Conservation (phyloP, 2,113 vertebrate species). For the Rhineura floridana region DNA sequence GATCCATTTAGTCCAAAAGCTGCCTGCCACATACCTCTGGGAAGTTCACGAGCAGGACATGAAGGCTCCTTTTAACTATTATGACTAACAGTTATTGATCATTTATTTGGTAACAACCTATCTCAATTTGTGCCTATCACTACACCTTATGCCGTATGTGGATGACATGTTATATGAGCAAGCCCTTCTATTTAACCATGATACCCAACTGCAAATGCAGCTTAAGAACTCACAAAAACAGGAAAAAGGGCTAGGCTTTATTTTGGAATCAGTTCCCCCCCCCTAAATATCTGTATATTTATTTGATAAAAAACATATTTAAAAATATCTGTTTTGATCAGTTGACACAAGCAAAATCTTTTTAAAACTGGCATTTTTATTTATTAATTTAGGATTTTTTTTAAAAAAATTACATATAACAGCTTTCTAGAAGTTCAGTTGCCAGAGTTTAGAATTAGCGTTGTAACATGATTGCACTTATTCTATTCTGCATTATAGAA, state of each 20-base stretch:
- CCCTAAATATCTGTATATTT: no score
- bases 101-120: neutral
- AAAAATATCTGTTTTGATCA: no score
- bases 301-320: no score
- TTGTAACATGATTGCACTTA: conserved; percentile 25
- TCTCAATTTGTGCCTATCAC: neutral
- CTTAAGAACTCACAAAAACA: neutral
- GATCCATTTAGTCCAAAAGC: neutral
- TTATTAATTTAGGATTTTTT: conserved; percentile 5
- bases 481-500: conserved; percentile 20
- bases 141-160: no score
- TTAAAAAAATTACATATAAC: conserved; percentile 14
- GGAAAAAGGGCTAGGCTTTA: neutral
- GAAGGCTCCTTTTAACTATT: neutral
- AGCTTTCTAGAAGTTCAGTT: conserved; percentile 15
- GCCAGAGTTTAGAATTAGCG: conserved; percentile 42
- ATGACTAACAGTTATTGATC: neutral
- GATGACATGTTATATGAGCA: neutral
- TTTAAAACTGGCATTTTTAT: conserved; percentile 7
- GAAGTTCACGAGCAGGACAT: neutral
- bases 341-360: neutral
- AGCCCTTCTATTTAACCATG: neutral
- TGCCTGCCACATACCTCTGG: neutral
- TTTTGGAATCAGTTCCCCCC: neutral
- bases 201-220: neutral